Conservation (phyloP, 2,113 vertebrate species). For the Cyanoliseus patagonus region DNA sequence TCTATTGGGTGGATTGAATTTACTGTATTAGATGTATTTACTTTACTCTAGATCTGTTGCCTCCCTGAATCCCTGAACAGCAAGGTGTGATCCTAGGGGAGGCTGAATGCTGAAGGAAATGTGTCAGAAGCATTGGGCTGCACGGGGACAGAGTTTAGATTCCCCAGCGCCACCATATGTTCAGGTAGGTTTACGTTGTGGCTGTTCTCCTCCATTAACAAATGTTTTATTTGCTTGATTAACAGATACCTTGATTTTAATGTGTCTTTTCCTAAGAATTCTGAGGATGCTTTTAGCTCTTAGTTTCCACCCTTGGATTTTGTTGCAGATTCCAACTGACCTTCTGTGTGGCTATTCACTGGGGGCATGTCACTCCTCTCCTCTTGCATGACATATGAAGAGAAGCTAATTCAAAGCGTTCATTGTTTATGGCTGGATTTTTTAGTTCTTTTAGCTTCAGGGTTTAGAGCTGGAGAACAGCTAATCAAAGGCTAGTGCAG, state of each 20-base stretch:
- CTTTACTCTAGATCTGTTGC: not conserved
- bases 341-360: conserved; percentile 49
- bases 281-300: not conserved
- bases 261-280: not conserved
- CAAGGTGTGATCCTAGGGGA: accelerated
- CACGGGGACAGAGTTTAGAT: not conserved
- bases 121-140: not conserved
- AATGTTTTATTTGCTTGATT: not conserved
- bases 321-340: conserved; percentile 29
- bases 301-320: not conserved
- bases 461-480: conserved; percentile 67
- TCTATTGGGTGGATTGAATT: not conserved
- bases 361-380: conserved; percentile 55
- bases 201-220: not conserved
- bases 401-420: conserved; percentile 73
- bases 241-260: not conserved
- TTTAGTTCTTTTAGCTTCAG: conserved; percentile 72
- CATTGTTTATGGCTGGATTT: conserved; percentile 74
- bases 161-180: accelerated
- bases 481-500: conserved; percentile 75
- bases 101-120: not conserved
- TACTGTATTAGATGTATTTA: not conserved
- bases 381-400: conserved; percentile 65
- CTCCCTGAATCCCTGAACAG: not conserved
- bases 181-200: not conserved